Percentiles rank a stretch among this genome's conserved stretches.
phyloP scores from a whole-genome alignment of 1,140 invertebrate genomes.

The Tetramorium alpestre region DNA sequence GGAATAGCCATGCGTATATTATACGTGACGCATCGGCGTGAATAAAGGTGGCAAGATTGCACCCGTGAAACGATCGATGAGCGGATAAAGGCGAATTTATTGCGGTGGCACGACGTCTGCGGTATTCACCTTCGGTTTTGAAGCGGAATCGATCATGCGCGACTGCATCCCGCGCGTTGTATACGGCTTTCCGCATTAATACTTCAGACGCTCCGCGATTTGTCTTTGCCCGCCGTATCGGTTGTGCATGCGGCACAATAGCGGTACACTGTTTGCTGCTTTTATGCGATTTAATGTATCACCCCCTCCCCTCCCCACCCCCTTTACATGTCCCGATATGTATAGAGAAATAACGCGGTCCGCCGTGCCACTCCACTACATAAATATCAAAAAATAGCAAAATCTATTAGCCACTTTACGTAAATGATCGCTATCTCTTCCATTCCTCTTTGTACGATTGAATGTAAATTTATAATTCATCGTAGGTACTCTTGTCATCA shows the following conservation, averaged over 20 bases:
- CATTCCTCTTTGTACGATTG: neutral
- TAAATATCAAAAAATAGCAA: conserved; percentile 17
- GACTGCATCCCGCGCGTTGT: conserved; percentile 27
- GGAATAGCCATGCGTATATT: conserved; percentile 13
- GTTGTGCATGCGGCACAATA: conserved; percentile 25
- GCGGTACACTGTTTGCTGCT: neutral
- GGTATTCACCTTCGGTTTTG: conserved; percentile 29
- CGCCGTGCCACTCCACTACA: neutral
- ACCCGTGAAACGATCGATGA: conserved; percentile 44
- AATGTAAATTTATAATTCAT: neutral
- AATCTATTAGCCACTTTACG: conserved; percentile 35
- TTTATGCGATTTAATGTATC: conserved; percentile 44
- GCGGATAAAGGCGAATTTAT: conserved; percentile 55
- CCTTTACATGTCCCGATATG: neutral
- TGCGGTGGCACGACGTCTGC: conserved; percentile 24
- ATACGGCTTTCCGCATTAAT: conserved; percentile 48
- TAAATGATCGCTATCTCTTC: neutral
- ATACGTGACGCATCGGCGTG: conserved; percentile 41
- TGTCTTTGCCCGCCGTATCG: conserved; percentile 42
- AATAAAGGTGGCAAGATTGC: conserved; percentile 47
- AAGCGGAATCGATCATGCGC: conserved; percentile 44
- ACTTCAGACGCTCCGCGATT: conserved; percentile 37
- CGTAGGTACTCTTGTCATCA: neutral
- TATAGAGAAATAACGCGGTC: conserved; percentile 10
- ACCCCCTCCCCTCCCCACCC: too few relatives aligned